phyloP scores from a whole-genome alignment of 2,888 invertebrate species.

The Dascillus cervinus region DNA sequence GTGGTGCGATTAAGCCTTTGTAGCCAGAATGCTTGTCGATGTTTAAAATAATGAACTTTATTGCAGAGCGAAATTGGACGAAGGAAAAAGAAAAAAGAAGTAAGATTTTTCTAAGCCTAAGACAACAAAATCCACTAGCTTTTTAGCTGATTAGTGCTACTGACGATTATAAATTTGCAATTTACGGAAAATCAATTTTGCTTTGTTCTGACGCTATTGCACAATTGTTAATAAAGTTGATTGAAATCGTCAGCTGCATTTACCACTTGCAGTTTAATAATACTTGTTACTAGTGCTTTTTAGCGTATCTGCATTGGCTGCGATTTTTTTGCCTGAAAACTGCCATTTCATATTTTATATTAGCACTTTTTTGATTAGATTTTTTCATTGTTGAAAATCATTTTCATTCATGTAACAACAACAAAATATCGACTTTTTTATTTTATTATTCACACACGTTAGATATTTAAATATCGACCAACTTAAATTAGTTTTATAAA shows the following conservation, averaged over 20 bases:
- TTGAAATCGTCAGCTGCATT: conserved; percentile 15
- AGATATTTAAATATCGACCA: too few species aligned
- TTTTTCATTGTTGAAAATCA: too few species aligned
- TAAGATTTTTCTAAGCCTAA: conserved; percentile 63
- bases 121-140: conserved; percentile 38
- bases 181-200: too few species aligned
- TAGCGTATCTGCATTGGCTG: conserved; percentile 3
- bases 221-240: too few species aligned
- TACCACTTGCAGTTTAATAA: conserved; percentile 10
- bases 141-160: conserved; percentile 37
- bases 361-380: too few species aligned
- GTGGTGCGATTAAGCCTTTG: too few species aligned
- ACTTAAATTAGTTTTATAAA: too few species aligned
- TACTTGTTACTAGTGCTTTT: conserved; percentile 5
- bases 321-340: neutral
- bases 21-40: conserved; percentile 42
- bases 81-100: conserved; percentile 98
- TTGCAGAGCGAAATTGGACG: conserved; percentile 89
- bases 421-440: too few species aligned
- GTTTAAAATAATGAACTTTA: conserved; percentile 45
- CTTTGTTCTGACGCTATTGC: too few species aligned
- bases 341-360: too few species aligned
- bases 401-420: too few species aligned
- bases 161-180: conserved; percentile 29
- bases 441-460: too few species aligned